Base-by-base conservation (phyloP, 2,797 vertebrate species). In the Sylvilagus floridanus region DNA sequence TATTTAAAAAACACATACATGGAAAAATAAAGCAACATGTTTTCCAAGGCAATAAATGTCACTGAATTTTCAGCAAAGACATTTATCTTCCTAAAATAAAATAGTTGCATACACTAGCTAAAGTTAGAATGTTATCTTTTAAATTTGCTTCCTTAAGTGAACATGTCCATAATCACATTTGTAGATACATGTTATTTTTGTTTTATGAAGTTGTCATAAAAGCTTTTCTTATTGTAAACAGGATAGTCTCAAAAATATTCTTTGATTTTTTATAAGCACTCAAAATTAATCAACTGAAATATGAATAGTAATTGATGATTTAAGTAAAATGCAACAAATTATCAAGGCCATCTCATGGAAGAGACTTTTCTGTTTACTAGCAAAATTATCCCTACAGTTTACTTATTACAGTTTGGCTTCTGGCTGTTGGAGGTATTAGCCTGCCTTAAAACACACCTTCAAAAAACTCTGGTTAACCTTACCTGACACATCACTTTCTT, bases 31-130 rank as follows among this genome's bases (percentile, higher is more conserved):
- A 96, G 81, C n/a, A 82, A 89, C 66, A 81, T 79, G 57, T 81
- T 95, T 96, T 95, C 86, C 77, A 94, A 93, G 93, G 95, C 68
- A 97, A 84, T 97, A 94, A 97, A 96, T 95, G 81, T 95, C 94
- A 95, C 0, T 63, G 69, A 77, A 71, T 90, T 96, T 96, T 95
- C 83, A 95, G 86, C 87, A 94, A 91, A 87, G 81, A 84, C 71
- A 95, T 93, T 96, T 90, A 95, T 96, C 84, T 93, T 95, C 93
- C 96, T 93, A 95, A 97, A 97, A 93, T 95, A 96, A 95, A 96
- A 95, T 57, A 91, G 77, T 50, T 95, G 52, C 60, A 72, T 84
- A 92, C 35, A 95, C 77, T 77, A 90, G 72, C 92, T 90, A 95
- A 95, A 95, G 73, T 96, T 93, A 95, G 71, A 91, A 95, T 88